Evolutionary conservation across 2,888 invertebrate species (phyloP), one percentile per base, ranked within the genome.

Genomic region (Limnephilus rhombicus): DNA sequence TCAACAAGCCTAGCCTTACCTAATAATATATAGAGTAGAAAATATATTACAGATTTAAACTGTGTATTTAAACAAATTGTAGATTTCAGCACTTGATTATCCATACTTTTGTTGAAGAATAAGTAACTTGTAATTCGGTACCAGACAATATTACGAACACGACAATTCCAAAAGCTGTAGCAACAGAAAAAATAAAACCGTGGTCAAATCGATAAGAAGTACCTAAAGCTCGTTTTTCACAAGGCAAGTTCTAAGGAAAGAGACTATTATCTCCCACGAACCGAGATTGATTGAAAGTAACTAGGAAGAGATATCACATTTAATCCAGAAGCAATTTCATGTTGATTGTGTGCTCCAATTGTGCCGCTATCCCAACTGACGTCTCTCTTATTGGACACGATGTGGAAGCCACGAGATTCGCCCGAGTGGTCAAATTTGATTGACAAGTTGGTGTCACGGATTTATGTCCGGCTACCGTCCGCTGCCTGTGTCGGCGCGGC

Each of bases 371-470:
- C n/a, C 29, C 86, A 49, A 37, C 85, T 91, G 91, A 87, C 91
- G 87, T 87, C 86, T 91, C 91, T 91, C 87, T 91, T 91, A 87
- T 80, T 91, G 87, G 87, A 13, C 80, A 80, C 80, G 68, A 68
- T 31, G 53, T 45, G 90, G 90, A 90, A 91, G 81, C 85, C 68
- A 85, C 68, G 18, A 91, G 88, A 88, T 90, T 85, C 85, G 92
- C 89, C 92, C 93, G 86, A 92, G 87, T 91, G 90, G 88, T 93
- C 92, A 93, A 89, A 93, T 93, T 93, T 93, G 93, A 93, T 93
- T 93, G 93, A 93, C 93, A 93, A 93, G 93, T 93, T 93, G 90
- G 92, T 93, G 93, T 93, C 93, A 93, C 93, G 88, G 93, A 93
- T 93, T 93, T 92, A 93, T 93, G 92, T 93, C 93, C 81, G 85